phyloP scores from a whole-genome alignment of 1,140 invertebrate genomes.

The Mamestra configurata region DNA sequence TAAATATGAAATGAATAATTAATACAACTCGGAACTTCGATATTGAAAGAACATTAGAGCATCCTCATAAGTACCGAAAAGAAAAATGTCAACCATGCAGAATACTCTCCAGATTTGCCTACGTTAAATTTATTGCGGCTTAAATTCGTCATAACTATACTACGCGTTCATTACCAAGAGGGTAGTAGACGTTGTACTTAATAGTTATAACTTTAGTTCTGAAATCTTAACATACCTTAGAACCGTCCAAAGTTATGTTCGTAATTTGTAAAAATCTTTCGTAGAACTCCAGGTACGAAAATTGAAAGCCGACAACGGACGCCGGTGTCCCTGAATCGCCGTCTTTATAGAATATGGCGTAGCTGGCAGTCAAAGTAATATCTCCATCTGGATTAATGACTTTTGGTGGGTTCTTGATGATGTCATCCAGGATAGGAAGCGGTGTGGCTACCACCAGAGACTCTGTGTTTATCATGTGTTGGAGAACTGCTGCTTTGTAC shows the following conservation, averaged over 20 bases:
- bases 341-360: slow-evolving; percentile 95
- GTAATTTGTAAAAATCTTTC: slow-evolving; percentile 92
- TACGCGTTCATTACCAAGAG: too few species aligned
- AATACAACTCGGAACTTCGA: too few species aligned
- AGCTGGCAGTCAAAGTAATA: slow-evolving; percentile 92
- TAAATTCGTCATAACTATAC: too few species aligned
- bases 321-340: slow-evolving; percentile 93
- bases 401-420: slow-evolving; percentile 65
- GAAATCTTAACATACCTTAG: slow-evolving; percentile 49
- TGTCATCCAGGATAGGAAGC: slow-evolving; percentile 89
- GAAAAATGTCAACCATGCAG: too few species aligned
- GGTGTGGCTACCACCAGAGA: slow-evolving; percentile 94
- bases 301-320: slow-evolving; percentile 95
- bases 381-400: slow-evolving; percentile 86
- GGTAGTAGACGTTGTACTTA: too few species aligned
- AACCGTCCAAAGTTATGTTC: slow-evolving; percentile 72
- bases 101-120: too few species aligned
- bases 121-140: too few species aligned
- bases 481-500: slow-evolving; percentile 97
- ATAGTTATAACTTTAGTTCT: not conserved
- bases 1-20: too few species aligned
- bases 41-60: too few species aligned
- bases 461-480: slow-evolving; percentile 92
- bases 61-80: too few species aligned
- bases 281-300: slow-evolving; percentile 91